Base-by-base conservation (phyloP, 2,888 invertebrate species). In the Eueremaeus valkanovi region DNA sequence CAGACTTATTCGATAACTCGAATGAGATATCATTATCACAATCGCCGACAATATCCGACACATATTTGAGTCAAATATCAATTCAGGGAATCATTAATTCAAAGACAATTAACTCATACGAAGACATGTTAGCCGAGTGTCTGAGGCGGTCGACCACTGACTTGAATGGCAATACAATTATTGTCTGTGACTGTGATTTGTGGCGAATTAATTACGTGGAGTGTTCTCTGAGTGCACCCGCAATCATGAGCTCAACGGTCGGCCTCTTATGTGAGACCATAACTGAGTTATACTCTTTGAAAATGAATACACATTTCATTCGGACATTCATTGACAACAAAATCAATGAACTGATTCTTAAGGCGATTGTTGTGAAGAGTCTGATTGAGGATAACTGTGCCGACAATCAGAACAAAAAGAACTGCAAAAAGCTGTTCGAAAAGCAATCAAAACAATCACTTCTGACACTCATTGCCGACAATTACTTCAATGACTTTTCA, bases 171-270 rank as follows among this genome's bases (percentile, higher is more conserved):
- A 42, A 70, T 27, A 42, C 70, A 18, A 42, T 70, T 40, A 70
- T 70, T 70, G 70, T 70, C 6, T 42, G 70, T 45, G 70, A 70
- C 24, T 70, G 70, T 42, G 70, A 70, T 42, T 40, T 29, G 13
- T 70, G 70, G 70, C 70, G 36, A 45, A 70, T 70, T 18, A 70
- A 70, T 70, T 70, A 42, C 9, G 27, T 70, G 24, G 70, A 70
- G 36, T 42, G 24, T 42, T 36, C 27, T 11, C 45, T 27, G 2
- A 11, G 42, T 70, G 24, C 16, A 24, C 45, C 70, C 9, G 70
- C 70, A 70, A 70, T 70, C 18, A 70, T 70, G 70, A 70, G 70
- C 27, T 16, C 70, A 70, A 45, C 18, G 13, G 16, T 70, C 5
- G 70, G 70, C 18, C 24, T 45, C 6, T 16, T 70, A 8, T 70